Evolutionary conservation across 2,888 invertebrate species (phyloP).

Genomic region (Drosophila pseudotalamancana): DNA sequence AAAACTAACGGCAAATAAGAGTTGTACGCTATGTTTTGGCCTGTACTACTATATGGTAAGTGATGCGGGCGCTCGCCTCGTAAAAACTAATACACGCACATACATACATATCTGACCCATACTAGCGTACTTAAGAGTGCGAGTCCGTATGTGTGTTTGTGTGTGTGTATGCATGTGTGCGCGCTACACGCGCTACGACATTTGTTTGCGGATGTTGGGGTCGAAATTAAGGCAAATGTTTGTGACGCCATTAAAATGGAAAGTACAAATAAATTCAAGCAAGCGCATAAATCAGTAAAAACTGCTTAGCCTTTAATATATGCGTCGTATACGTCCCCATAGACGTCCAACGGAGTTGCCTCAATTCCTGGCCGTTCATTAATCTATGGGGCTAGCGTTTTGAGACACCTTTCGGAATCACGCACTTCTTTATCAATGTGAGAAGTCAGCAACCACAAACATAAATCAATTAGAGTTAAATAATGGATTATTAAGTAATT

Average conservation of each 20-base stretch:
- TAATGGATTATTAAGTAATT: too few species aligned
- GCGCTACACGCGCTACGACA: conserved; percentile 55
- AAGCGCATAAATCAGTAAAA: conserved; percentile 40
- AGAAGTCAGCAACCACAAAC: too few species aligned
- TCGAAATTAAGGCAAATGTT: conserved; percentile 58
- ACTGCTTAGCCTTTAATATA: conserved; percentile 24
- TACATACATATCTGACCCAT: conserved; percentile 36
- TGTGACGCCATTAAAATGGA: conserved; percentile 56
- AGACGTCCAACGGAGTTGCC: neutral
- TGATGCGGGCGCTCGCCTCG: conserved; percentile 51
- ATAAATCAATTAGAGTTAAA: too few species aligned
- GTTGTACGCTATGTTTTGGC: conserved; percentile 64
- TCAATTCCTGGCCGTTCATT: conserved; percentile 14
- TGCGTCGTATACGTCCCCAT: too few species aligned
- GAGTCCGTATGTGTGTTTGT: neutral
- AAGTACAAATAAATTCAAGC: conserved; percentile 65
- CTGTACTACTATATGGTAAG: conserved; percentile 39
- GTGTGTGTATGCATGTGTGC: conserved; percentile 29
- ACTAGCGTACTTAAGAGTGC: neutral
- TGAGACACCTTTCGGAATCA: neutral
- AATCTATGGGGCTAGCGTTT: conserved; percentile 22
- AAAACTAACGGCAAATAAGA: conserved; percentile 72
- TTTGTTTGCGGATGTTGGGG: conserved; percentile 23
- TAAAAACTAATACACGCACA: conserved; percentile 38
- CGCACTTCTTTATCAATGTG: too few species aligned